Conservation (phyloP, 1,140 invertebrate genomes). For the Aphelenchoides besseyi region DNA sequence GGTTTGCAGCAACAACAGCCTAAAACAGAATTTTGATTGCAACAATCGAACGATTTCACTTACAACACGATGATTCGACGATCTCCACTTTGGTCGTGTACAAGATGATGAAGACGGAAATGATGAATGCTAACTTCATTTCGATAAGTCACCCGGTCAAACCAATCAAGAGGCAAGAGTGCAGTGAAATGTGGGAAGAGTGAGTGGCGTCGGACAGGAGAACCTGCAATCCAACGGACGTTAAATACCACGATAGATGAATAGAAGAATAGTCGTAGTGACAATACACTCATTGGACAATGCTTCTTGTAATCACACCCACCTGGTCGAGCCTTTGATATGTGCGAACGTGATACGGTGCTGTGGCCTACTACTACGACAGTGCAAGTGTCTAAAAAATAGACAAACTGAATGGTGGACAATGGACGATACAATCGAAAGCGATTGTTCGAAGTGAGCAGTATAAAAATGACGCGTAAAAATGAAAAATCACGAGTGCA, state of each 20-base stretch:
- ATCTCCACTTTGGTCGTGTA: constrained; percentile 12
- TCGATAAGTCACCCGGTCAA: neutral
- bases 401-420: neutral
- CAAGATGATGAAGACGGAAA: constrained; percentile 18
- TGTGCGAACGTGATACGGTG: too few species aligned
- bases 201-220: neutral
- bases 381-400: neutral
- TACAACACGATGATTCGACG: constrained; percentile 15
- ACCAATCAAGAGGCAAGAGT: neutral
- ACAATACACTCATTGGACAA: too few species aligned
- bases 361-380: neutral
- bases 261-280: too few species aligned
- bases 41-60: neutral
- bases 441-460: neutral
- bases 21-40: neutral
- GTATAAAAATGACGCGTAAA: neutral
- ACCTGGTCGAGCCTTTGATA: too few species aligned
- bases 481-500: too few species aligned
- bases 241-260: neutral
- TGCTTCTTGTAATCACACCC: too few species aligned
- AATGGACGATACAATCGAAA: neutral
- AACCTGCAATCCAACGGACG: neutral
- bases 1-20: neutral
- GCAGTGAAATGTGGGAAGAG: neutral
- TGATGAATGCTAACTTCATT: constrained; percentile 2